A percentile compares a stretch with the other conserved stretches of the same genome.
phyloP scores from a whole-genome alignment of 2,113 vertebrate species.

The Rissa tridactyla region DNA sequence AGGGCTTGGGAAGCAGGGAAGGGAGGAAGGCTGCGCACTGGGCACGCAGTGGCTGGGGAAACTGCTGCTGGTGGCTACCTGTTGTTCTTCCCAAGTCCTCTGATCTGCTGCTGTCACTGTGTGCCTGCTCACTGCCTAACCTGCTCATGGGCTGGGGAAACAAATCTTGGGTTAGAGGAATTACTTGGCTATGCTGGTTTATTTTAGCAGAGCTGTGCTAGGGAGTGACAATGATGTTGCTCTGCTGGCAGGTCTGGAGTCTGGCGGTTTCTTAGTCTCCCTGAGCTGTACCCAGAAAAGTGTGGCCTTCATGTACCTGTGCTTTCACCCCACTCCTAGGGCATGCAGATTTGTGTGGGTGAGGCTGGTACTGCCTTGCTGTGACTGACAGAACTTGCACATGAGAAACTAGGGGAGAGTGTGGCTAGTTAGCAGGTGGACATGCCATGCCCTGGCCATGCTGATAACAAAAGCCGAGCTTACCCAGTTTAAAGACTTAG shows the following conservation, averaged over 20 bases:
- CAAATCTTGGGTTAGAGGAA: not conserved
- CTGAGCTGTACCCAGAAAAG: not conserved
- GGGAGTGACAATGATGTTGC: not conserved
- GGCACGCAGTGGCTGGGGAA: not conserved
- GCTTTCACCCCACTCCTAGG: not conserved
- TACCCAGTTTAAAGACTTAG: not conserved
- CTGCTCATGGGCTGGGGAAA: not conserved
- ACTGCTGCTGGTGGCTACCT: not conserved
- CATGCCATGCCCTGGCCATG: not conserved
- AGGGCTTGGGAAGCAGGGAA: not conserved
- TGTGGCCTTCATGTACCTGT: not conserved
- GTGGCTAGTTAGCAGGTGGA: not conserved
- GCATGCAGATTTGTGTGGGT: not conserved
- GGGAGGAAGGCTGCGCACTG: not conserved
- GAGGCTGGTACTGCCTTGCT: not conserved
- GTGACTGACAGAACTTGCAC: not conserved
- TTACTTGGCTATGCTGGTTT: not conserved
- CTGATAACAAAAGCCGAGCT: not conserved
- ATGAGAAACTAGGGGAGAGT: not conserved
- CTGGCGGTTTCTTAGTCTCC: not conserved
- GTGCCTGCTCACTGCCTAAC: not conserved
- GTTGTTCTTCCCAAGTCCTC: not conserved
- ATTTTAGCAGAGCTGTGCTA: not conserved
- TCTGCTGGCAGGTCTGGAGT: not conserved
- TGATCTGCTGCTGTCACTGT: not conserved